Conservation (phyloP, 2,113 vertebrate genomes). For the Pygoscelis antarcticus region DNA sequence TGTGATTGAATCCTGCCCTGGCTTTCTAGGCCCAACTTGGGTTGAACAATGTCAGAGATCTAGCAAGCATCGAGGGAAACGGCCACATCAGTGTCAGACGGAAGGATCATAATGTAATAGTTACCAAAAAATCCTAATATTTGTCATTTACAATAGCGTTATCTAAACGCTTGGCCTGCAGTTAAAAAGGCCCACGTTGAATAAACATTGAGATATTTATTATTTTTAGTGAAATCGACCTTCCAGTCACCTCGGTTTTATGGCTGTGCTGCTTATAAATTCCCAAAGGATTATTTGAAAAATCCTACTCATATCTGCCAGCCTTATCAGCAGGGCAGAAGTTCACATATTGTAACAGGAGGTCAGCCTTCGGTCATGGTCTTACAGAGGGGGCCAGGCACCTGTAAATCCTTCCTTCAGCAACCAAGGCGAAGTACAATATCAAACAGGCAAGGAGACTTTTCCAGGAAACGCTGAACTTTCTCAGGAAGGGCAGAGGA, state of each 20-base stretch:
- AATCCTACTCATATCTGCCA: constrained; percentile 77
- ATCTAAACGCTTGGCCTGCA: constrained; percentile 76
- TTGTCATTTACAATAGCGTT: constrained; percentile 78
- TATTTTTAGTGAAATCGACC: constrained; percentile 82
- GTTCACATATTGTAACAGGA: constrained; percentile 79
- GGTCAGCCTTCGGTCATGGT: constrained; percentile 82
- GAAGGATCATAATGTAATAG: constrained; percentile 78
- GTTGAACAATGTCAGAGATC: constrained; percentile 57
- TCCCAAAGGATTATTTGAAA: constrained; percentile 82
- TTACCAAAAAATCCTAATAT: constrained; percentile 75
- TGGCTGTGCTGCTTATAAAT: constrained; percentile 78
- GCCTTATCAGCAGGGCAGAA: constrained; percentile 82
- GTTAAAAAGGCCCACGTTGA: constrained; percentile 78
- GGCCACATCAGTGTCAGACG: constrained; percentile 59
- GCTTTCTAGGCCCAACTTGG: background rate
- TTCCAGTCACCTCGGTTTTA: constrained; percentile 81
- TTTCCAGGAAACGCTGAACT: constrained; percentile 83
- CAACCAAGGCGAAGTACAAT: constrained; percentile 74
- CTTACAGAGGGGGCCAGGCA: constrained; percentile 80
- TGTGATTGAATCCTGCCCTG: background rate
- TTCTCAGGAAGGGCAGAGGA: constrained; percentile 81
- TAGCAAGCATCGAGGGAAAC: constrained; percentile 47
- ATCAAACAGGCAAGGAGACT: constrained; percentile 75
- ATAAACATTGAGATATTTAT: constrained; percentile 83
- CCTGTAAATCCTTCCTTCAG: constrained; percentile 81